These are phyloP conservation scores for Micronycteris hirsuta DNA, from an alignment of 2,113 vertebrate genomes.

Conservation along the genomic window DNA sequence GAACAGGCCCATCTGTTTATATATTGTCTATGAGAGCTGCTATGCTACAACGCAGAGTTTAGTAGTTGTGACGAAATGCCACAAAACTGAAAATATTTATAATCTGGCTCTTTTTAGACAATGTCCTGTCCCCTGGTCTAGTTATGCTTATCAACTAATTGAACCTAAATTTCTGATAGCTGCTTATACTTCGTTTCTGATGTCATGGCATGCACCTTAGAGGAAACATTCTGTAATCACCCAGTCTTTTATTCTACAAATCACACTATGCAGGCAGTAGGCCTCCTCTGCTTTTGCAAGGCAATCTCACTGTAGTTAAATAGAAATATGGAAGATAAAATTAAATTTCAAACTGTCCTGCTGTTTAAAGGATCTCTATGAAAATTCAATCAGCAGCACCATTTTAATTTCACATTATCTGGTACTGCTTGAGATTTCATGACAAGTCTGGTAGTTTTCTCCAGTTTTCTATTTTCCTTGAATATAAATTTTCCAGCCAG, in stretches of 20 bases:
- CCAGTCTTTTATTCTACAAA: not conserved
- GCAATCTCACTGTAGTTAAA: not conserved
- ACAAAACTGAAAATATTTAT: not conserved
- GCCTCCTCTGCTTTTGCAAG: not conserved
- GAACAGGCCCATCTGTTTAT: not conserved
- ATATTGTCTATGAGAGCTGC: not conserved
- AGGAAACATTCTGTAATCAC: not conserved
- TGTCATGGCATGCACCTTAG: not conserved
- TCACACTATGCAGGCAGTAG: not conserved
- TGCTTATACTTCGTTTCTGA: not conserved
- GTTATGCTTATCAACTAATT: not conserved
- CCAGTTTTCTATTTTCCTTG: not conserved
- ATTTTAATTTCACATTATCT: conserved; percentile 47
- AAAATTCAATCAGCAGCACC: not conserved
- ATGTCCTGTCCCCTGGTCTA: not conserved
- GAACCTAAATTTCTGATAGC: not conserved
- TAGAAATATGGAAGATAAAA: conserved; percentile 40
- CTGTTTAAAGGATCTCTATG: conserved; percentile 40
- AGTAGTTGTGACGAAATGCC: not conserved
- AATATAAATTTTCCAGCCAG: conserved; percentile 33
- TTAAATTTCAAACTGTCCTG: conserved; percentile 21
- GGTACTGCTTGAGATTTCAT: not conserved
- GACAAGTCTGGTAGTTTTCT: not conserved
- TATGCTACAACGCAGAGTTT: not conserved
- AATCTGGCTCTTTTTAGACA: not conserved